Evolutionary conservation across 2,113 vertebrate genomes (phyloP), one percentile per base, ranked within the genome.

Genomic region (Macrotis lagotis): DNA sequence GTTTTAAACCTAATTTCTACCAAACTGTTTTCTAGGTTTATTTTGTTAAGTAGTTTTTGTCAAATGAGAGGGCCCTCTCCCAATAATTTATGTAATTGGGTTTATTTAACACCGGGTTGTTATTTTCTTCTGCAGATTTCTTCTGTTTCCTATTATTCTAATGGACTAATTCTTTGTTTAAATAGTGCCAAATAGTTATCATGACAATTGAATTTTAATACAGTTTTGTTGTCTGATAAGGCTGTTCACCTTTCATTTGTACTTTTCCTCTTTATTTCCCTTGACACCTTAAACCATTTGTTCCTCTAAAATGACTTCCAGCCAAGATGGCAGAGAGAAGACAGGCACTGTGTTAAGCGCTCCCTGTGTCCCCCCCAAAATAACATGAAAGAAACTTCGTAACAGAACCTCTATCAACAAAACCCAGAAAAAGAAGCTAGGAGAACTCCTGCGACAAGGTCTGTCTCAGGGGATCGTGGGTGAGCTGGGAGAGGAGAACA

Each of bases 141-240:
- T 44, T 83, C 6, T 44, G 6, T 83, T 83, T 83, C 37, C 44
- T 83, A n/a, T 6, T 44, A 22, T 22, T 83, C 37, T 83, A 22
- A 83, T 83, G 37, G 44, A 19, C n/a, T 83, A 83, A 19, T 93
- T 91, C 53, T 66, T 28, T 55, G 50, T 89, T 94, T 95, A 74
- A 59, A 74, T 66, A 66, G 51, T 83, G 37, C 37, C n/a, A 83
- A 83, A 83, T 83, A 22, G 16, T 83, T 83, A 83, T 8, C 37
- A 83, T 83, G 66, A 83, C n/a, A 83, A 83, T 19, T 83, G 66
- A 83, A 83, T 83, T 83, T 44, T 3, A 74, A 74, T n/a, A 74
- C 44, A 83, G 66, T 44, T 83, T 44, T 83, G 66, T 83, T 37
- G 10, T 83, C 66, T 83, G n/a, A 83, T 22, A 83, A n/a, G 22